Conservation (phyloP, 2,888 invertebrate species). For the Plagodis dolabraria region DNA sequence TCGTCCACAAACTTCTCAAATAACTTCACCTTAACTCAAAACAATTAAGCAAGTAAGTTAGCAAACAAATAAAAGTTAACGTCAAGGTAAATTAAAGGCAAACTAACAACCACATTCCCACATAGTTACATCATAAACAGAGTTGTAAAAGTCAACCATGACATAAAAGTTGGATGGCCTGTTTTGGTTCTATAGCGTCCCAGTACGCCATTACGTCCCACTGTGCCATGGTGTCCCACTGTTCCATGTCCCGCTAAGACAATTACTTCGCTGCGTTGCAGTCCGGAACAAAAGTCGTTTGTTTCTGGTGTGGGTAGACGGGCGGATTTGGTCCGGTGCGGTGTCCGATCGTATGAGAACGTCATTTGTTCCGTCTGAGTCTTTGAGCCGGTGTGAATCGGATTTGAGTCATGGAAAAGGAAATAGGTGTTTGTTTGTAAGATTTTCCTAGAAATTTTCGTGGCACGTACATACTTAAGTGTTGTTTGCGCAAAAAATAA, state of each 20-base stretch:
- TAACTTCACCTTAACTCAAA: conserved; percentile 18
- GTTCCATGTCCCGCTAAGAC: conserved; percentile 39
- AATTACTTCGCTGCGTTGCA: conserved; percentile 45
- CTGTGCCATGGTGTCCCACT: conserved; percentile 22
- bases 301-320: conserved; percentile 17
- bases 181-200: conserved; percentile 14
- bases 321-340: conserved; percentile 14
- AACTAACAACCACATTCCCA: conserved; percentile 23
- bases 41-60: conserved; percentile 22
- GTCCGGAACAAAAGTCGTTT: conserved; percentile 53
- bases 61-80: conserved; percentile 23
- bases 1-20: conserved; percentile 8
- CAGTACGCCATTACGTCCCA: conserved; percentile 19
- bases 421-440: neutral
- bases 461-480: too few species aligned
- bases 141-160: conserved; percentile 28
- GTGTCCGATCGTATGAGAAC: conserved; percentile 17
- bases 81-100: conserved; percentile 18
- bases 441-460: too few species aligned
- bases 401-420: conserved; percentile 5
- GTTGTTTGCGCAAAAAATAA: too few species aligned
- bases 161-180: conserved; percentile 32
- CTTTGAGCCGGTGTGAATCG: conserved; percentile 11
- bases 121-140: conserved; percentile 34
- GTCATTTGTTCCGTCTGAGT: conserved; percentile 17